phyloP scores from a whole-genome alignment of 2,113 vertebrate genomes.

The Oreochromis tanganicae region DNA sequence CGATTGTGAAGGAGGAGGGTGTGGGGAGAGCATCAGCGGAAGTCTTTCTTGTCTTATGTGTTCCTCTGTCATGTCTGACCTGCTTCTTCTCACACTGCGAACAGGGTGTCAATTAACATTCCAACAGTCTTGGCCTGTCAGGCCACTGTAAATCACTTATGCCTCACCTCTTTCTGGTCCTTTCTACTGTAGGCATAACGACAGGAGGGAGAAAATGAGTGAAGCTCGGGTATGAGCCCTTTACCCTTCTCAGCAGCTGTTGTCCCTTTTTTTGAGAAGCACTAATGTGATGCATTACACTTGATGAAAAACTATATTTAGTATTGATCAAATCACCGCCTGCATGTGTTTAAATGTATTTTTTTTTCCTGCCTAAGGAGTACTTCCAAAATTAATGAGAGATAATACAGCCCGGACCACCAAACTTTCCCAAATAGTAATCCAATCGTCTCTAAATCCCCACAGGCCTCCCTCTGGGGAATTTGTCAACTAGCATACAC shows the following conservation, averaged over 20 bases:
- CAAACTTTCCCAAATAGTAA: conserved; percentile 45
- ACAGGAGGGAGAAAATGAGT: conserved; percentile 25
- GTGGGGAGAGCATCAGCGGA: background rate
- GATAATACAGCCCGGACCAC: conserved; percentile 13
- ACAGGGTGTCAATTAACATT: conserved; percentile 69
- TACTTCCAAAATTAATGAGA: conserved; percentile 16
- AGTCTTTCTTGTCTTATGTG: background rate
- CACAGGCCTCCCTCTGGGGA: conserved; percentile 28
- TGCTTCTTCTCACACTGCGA: conserved; percentile 47
- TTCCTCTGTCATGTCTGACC: conserved; percentile 27
- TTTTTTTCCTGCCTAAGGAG: background rate
- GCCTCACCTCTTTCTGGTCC: conserved; percentile 49
- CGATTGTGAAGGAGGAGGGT: background rate
- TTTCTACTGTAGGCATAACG: conserved; percentile 35
- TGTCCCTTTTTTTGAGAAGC: background rate
- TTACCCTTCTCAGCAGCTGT: background rate
- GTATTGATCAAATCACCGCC: background rate
- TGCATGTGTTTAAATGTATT: background rate
- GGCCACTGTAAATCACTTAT: conserved; percentile 56
- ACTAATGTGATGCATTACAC: background rate
- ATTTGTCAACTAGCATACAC: background rate
- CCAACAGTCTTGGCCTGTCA: conserved; percentile 54
- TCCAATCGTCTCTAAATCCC: conserved; percentile 28
- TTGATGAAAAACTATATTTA: background rate
- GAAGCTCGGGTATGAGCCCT: background rate